A percentile compares a stretch with the other conserved stretches of the same genome.
phyloP scores from a whole-genome alignment of 2,797 vertebrate species.

The Myotis planiceps region DNA sequence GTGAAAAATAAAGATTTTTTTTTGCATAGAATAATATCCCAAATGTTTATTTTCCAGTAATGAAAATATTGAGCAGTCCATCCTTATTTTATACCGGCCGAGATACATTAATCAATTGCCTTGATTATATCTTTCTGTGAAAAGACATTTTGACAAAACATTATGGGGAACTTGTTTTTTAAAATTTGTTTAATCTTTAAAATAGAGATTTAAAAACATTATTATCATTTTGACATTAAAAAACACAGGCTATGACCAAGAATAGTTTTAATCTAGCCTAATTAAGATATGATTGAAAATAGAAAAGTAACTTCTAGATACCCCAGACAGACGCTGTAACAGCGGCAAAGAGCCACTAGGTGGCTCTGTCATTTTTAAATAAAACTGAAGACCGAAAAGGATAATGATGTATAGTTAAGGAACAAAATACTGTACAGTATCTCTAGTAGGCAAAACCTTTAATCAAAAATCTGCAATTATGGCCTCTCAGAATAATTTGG shows the following conservation, averaged over 20 bases:
- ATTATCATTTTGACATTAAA: conserved; percentile 21
- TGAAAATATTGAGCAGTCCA: not conserved
- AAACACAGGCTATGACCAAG: not conserved
- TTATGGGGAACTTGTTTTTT: not conserved
- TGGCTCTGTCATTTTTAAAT: conserved; percentile 83
- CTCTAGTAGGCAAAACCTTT: not conserved
- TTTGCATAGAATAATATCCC: not conserved
- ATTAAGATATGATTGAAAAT: not conserved
- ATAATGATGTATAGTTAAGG: not conserved
- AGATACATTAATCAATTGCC: not conserved
- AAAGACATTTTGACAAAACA: conserved; percentile 3
- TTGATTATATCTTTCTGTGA: not conserved
- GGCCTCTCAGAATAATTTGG: conserved; percentile 27
- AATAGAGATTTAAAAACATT: not conserved
- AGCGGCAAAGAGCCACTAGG: conserved; percentile 78
- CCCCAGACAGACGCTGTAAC: not conserved
- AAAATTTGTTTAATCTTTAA: not conserved
- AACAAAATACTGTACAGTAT: not conserved
- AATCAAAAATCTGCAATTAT: conserved; percentile 4
- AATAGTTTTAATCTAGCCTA: not conserved
- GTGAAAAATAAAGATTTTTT: not conserved
- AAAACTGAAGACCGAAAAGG: not conserved
- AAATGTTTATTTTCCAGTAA: not conserved
- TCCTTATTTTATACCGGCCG: not conserved
- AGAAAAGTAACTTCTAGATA: not conserved